Conservation (phyloP, 1,140 invertebrate genomes). For the Batillaria attramentaria region DNA sequence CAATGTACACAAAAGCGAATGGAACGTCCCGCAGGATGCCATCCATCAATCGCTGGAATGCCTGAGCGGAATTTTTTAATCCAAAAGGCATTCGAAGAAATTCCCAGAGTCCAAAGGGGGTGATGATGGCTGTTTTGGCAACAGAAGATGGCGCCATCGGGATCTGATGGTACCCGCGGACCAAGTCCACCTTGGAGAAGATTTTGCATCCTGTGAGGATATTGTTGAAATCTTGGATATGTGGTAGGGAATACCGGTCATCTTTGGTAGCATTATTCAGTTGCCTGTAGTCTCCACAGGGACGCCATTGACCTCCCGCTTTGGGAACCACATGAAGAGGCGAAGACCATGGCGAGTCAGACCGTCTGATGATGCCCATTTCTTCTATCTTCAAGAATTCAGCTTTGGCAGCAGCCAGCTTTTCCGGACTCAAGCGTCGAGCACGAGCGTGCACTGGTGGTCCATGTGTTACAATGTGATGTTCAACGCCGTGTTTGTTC, state of each 20-base stretch:
- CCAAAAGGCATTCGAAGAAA: constrained; percentile 38
- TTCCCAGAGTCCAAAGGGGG: constrained; percentile 48
- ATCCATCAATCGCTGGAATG: constrained; percentile 32
- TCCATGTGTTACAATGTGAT: constrained; percentile 34
- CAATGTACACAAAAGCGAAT: constrained; percentile 37
- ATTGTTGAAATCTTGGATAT: constrained; percentile 30
- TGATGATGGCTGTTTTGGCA: constrained; percentile 45
- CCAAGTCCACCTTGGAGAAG: constrained; percentile 45
- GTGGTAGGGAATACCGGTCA: constrained; percentile 13
- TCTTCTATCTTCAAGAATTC: constrained; percentile 42
- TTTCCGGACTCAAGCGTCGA: constrained; percentile 30
- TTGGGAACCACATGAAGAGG: constrained; percentile 72
- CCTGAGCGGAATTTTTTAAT: constrained; percentile 27
- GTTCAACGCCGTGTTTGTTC: constrained; percentile 23
- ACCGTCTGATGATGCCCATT: constrained; percentile 32
- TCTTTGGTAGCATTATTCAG: constrained; percentile 69
- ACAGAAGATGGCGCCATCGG: constrained; percentile 31
- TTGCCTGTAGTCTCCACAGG: constrained; percentile 71
- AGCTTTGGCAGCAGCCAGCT: constrained; percentile 27
- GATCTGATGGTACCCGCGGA: constrained; percentile 43
- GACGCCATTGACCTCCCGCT: constrained; percentile 64
- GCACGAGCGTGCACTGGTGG: constrained; percentile 31
- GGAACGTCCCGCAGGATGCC: constrained; percentile 19
- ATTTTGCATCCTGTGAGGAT: constrained; percentile 14
- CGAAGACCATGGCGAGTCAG: constrained; percentile 66